These are phyloP conservation scores for Pitta sordida DNA, from an alignment of 2,113 vertebrate species.

Conservation along the genomic window DNA sequence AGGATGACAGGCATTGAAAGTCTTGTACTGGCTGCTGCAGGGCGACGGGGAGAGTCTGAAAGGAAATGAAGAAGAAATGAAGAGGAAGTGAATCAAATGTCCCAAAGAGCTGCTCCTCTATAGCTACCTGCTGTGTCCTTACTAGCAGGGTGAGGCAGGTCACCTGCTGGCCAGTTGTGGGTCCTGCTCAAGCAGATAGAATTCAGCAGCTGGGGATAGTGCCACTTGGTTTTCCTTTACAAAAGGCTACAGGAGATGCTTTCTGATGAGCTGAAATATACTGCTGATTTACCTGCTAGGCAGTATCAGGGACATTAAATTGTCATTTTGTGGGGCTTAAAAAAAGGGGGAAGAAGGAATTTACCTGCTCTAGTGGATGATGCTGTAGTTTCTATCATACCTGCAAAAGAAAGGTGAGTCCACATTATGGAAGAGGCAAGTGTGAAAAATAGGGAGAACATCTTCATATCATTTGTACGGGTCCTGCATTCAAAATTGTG, in stretches of 20 bases:
- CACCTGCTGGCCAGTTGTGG: background rate
- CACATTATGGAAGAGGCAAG: background rate
- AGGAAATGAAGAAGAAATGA: background rate
- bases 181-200: background rate
- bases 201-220: background rate
- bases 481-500: background rate
- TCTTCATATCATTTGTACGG: background rate
- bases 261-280: background rate
- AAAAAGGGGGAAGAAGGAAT: background rate
- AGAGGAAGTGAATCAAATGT: background rate
- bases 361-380: slow-evolving; percentile 28
- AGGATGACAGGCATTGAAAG: background rate
- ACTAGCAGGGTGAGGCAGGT: background rate
- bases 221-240: background rate
- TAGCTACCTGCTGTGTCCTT: background rate
- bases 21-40: background rate
- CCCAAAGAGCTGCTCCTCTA: background rate
- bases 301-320: background rate
- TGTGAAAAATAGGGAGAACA: background rate
- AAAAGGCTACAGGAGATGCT: background rate
- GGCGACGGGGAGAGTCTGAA: background rate
- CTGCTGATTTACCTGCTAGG: background rate
- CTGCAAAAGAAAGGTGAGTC: slow-evolving; percentile 2
- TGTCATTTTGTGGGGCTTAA: background rate
- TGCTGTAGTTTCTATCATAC: background rate